Conservation (phyloP, 2,888 invertebrate genomes). For the Polietes domitor region DNA sequence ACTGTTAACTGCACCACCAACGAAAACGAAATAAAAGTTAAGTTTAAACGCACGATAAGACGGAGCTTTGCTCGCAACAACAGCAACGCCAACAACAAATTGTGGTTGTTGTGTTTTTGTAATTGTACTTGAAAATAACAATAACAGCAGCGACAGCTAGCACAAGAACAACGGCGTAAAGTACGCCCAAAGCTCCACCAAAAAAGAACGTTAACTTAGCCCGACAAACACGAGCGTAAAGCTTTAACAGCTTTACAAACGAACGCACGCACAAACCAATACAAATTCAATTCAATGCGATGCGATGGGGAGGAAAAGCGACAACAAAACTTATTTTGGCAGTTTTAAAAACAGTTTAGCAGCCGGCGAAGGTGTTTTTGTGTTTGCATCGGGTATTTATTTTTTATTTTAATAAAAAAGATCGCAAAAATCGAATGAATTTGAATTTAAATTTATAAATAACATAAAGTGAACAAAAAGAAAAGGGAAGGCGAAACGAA, state of each 20-base stretch:
- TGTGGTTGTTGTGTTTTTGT: background rate
- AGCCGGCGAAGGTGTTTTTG: constrained; percentile 56
- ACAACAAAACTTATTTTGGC: constrained; percentile 52
- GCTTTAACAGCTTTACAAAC: background rate
- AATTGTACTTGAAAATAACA: constrained; percentile 11
- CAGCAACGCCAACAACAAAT: background rate
- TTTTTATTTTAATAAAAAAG: background rate
- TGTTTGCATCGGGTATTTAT: background rate
- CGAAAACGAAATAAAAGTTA: constrained; percentile 13
- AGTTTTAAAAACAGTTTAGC: constrained; percentile 63
- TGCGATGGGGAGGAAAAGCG: background rate
- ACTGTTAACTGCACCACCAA: background rate
- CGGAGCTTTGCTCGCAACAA: constrained; percentile 27
- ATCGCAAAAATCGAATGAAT: background rate
- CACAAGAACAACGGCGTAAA: background rate
- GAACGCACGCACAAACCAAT: no score
- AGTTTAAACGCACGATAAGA: constrained; percentile 5
- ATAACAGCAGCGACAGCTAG: background rate
- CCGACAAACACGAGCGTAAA: background rate
- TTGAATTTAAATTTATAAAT: background rate
- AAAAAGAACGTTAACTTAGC: constrained; percentile 1
- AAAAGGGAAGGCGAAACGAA: no score
- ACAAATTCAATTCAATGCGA: no score
- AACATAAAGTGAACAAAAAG: background rate
- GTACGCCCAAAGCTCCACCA: background rate